Evolutionary conservation across 1,140 invertebrate species (phyloP).

Genomic region (Tenebrio molitor): DNA sequence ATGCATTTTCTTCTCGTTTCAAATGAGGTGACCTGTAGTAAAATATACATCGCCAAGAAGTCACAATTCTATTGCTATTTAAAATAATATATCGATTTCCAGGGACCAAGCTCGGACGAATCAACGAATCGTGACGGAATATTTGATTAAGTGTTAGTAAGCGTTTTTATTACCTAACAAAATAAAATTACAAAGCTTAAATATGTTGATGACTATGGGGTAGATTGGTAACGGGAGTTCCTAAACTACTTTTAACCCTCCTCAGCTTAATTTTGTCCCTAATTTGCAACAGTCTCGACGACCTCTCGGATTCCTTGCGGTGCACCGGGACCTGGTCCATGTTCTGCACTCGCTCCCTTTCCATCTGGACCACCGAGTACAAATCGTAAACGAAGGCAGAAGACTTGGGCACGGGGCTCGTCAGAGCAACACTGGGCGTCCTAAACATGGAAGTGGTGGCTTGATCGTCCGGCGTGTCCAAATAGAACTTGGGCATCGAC

Average conservation of each 20-base stretch:
- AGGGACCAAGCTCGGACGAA: no score
- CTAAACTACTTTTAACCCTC: conserved; percentile 57
- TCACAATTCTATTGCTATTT: no score
- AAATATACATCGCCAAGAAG: no score
- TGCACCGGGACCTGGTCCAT: conserved; percentile 46
- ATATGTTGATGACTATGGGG: conserved; percentile 37
- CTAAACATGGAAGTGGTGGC: conserved; percentile 52
- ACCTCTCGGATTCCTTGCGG: conserved; percentile 41
- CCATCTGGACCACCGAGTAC: conserved; percentile 60
- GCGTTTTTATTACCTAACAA: background rate
- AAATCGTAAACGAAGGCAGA: conserved; percentile 56
- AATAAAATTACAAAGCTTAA: conserved; percentile 32
- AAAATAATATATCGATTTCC: no score
- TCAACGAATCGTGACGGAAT: no score
- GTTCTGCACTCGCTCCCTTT: conserved; percentile 42
- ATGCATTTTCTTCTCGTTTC: no score
- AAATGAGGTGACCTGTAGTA: no score
- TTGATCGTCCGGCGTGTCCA: conserved; percentile 59
- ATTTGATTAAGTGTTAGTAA: background rate
- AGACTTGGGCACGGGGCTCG: conserved; percentile 54
- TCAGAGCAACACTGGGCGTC: conserved; percentile 44
- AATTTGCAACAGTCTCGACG: conserved; percentile 53
- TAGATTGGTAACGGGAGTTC: conserved; percentile 50
- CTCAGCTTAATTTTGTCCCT: conserved; percentile 57
- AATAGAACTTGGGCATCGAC: conserved; percentile 61